Percentiles rank a stretch among this genome's conserved stretches.
These are phyloP conservation scores for Morpho helenor DNA, from an alignment of 2,888 invertebrate species.

Conservation along the genomic window DNA sequence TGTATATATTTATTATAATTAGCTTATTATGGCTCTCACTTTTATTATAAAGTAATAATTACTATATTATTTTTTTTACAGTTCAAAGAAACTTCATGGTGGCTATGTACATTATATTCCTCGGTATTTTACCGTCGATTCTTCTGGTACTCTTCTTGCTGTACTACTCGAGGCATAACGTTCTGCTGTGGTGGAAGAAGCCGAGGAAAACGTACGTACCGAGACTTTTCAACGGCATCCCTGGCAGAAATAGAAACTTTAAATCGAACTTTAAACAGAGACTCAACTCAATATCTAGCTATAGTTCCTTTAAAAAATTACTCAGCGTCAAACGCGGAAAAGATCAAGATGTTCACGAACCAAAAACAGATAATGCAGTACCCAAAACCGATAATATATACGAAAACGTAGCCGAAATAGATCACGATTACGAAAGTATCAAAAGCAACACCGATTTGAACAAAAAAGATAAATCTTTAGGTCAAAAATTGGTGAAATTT, in stretches of 20 bases:
- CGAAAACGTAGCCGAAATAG: slow-evolving; percentile 18
- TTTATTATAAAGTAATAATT: not conserved
- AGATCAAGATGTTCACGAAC: slow-evolving; percentile 1
- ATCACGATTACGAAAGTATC: slow-evolving; percentile 22
- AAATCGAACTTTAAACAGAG: slow-evolving; percentile 22
- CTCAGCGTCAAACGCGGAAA: slow-evolving; percentile 26
- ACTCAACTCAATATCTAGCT: slow-evolving; percentile 18
- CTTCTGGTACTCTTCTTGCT: slow-evolving; percentile 83
- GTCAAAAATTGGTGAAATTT: slow-evolving; percentile 7
- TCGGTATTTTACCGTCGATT: slow-evolving; percentile 88
- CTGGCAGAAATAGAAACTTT: slow-evolving; percentile 27
- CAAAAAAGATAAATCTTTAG: slow-evolving; percentile 2
- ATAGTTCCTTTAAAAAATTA: slow-evolving; percentile 25
- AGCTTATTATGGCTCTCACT: too few relatives aligned
- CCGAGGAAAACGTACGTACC: slow-evolving; percentile 75
- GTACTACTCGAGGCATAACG: slow-evolving; percentile 88
- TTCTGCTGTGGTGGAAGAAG: slow-evolving; percentile 72
- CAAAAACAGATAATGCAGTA: slow-evolving; percentile 2
- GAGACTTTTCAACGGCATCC: slow-evolving; percentile 27
- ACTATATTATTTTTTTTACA: slow-evolving; percentile 48
- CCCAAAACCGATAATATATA: slow-evolving; percentile 23
- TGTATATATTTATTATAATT: too few relatives aligned
- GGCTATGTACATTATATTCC: slow-evolving; percentile 91
- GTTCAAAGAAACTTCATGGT: slow-evolving; percentile 88
- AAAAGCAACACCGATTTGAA: slow-evolving; percentile 19